A percentile compares a stretch with the other conserved stretches of the same genome.
phyloP scores from a whole-genome alignment of 2,113 vertebrate genomes.

The Calidris pugnax region DNA sequence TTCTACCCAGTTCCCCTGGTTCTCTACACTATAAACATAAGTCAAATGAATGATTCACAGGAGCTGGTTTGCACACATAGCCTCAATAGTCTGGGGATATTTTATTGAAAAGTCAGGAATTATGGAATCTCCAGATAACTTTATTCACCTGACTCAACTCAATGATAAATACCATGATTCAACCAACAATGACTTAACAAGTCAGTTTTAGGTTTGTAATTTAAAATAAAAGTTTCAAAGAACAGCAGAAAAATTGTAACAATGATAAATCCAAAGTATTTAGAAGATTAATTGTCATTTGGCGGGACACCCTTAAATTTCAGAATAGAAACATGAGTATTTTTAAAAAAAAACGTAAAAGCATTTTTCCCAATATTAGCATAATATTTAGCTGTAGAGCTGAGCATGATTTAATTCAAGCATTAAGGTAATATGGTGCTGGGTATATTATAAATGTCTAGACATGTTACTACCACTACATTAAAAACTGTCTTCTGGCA shows the following conservation, averaged over 20 bases:
- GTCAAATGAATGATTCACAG: neutral
- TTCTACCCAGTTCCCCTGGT: neutral
- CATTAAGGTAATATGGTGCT: neutral
- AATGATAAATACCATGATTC: neutral
- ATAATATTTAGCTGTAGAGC: neutral
- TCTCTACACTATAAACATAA: neutral
- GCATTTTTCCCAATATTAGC: neutral
- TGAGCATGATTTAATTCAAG: neutral
- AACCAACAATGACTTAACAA: neutral
- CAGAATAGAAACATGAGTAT: neutral
- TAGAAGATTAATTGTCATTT: neutral
- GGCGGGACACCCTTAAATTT: neutral
- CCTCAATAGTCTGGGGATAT: neutral
- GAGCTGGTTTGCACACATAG: neutral
- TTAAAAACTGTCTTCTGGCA: neutral
- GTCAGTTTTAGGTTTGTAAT: neutral
- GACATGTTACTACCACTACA: neutral
- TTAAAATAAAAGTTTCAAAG: neutral
- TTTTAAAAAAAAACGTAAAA: neutral
- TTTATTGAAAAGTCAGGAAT: neutral
- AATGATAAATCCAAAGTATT: neutral
- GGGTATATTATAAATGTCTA: neutral
- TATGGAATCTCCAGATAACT: neutral
- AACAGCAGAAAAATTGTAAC: neutral
- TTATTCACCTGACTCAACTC: neutral